Conservation (phyloP, 2,797 vertebrate genomes). For the Spinibarbus caldwelli region DNA sequence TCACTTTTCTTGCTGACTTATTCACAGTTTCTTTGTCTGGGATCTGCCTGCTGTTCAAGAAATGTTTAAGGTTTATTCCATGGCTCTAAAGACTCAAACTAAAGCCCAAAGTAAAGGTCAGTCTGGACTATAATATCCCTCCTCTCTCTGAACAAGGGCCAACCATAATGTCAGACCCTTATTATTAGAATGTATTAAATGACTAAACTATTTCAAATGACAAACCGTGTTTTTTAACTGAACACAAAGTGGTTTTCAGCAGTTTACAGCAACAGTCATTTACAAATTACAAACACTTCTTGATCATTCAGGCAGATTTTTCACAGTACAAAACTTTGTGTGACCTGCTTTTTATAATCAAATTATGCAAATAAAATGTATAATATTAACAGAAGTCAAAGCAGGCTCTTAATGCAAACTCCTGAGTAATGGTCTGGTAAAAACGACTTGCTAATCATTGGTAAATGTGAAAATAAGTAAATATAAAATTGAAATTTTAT, state of each 20-base stretch:
- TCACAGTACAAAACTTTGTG: not conserved
- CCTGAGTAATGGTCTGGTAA: not conserved
- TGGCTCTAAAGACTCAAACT: not conserved
- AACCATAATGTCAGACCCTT: conserved; percentile 17
- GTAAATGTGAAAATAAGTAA: not conserved
- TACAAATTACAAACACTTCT: not conserved
- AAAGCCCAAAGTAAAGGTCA: conserved; percentile 15
- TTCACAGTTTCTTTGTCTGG: not conserved
- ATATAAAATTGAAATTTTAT: not conserved
- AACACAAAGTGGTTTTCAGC: not conserved
- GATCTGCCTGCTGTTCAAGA: conserved; percentile 3
- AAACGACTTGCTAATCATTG: not conserved
- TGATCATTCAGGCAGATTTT: not conserved
- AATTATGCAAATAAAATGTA: conserved; percentile 6
- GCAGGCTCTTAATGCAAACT: not conserved
- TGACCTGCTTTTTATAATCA: not conserved
- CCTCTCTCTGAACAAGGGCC: conserved; percentile 9
- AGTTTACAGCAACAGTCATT: not conserved
- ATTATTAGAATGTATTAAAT: conserved; percentile 38
- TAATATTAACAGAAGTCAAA: conserved; percentile 1
- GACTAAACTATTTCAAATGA: conserved; percentile 15
- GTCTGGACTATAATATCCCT: conserved; percentile 18
- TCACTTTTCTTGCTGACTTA: conserved; percentile 99
- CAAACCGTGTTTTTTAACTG: not conserved
- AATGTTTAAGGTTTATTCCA: not conserved